Base-by-base conservation (phyloP, 2,113 vertebrate genomes). In the Macrotis lagotis region DNA sequence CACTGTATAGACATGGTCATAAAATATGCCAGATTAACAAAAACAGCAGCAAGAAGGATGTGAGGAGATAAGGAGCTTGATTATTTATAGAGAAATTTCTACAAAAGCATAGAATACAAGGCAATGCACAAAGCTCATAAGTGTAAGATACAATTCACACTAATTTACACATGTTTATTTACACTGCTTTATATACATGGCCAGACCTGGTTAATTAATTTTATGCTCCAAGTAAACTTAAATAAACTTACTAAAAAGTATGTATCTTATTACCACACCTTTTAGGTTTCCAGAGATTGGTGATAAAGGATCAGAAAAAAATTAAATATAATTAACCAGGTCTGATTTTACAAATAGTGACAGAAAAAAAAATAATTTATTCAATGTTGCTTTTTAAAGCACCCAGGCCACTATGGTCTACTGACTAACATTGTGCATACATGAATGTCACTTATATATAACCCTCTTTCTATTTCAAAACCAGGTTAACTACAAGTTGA, bases 121-220 rank as follows among this genome's bases (percentile, higher is more conserved):
- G 97, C 97, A 98, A 98, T 98, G 98, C 97, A 96, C 97, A 94
- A 94, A 97, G 94, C 97, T 98, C 96, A 97, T 98, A 98, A 98
- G 97, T 98, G 98, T 96, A 97, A 98, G 97, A 95, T 98, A 98
- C 97, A 98, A 98, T 98, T 98, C 98, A 98, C 98, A 98, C 97
- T 98, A 98, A 98, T 98, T 98, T 98, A 98, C 98, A 98, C 97
- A 97, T 97, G 96, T 98, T 96, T 98, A 98, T 99, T 98, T 99
- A 99, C 98, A 99, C 93, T 97, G 96, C 98, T 98, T 93, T 98
- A 98, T 99, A 97, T 99, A 98, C 98, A 99, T 8, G 98, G 98
- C 97, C 98, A 98, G 98, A 98, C 93, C 98, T 94, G 97, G 97
- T 97, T 97, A 98, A 98, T 96, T 96, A 96, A 91, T 96, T 97